Conservation (phyloP, 2,888 invertebrate species). For the Trachelus troglodyta region DNA sequence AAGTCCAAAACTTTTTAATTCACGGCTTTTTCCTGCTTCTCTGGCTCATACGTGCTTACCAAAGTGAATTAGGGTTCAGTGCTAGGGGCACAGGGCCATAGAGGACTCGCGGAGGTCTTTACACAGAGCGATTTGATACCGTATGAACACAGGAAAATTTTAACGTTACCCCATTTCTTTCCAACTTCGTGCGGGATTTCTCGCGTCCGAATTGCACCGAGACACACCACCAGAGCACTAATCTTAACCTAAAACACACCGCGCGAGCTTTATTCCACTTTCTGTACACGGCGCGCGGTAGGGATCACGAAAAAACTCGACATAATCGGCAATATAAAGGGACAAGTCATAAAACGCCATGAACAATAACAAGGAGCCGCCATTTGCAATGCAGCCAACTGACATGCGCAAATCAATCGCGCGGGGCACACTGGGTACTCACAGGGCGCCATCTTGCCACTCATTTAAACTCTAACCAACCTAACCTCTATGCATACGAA, state of each 20-base stretch:
- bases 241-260: slow-evolving; percentile 51
- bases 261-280: slow-evolving; percentile 54
- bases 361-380: slow-evolving; percentile 99
- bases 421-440: slow-evolving; percentile 61
- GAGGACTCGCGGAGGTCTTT: slow-evolving; percentile 37
- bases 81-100: slow-evolving; percentile 13
- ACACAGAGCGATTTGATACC: slow-evolving; percentile 50
- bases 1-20: slow-evolving; percentile 42
- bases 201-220: slow-evolving; percentile 52
- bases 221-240: slow-evolving; percentile 53
- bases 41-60: slow-evolving; percentile 24
- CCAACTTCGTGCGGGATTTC: slow-evolving; percentile 59
- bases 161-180: slow-evolving; percentile 65
- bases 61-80: slow-evolving; percentile 22
- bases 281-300: slow-evolving; percentile 54
- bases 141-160: slow-evolving; percentile 58
- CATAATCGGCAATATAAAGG: slow-evolving; percentile 65
- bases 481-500: slow-evolving; percentile 25
- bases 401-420: slow-evolving; percentile 76
- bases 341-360: slow-evolving; percentile 77
- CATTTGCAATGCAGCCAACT: slow-evolving; percentile 93
- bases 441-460: slow-evolving; percentile 60
- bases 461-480: slow-evolving; percentile 40
- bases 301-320: slow-evolving; percentile 59
- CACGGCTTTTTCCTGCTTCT: slow-evolving; percentile 11